These are phyloP conservation scores for Aldrovandia affinis DNA, from an alignment of 2,797 vertebrate genomes.

Conservation along the genomic window DNA sequence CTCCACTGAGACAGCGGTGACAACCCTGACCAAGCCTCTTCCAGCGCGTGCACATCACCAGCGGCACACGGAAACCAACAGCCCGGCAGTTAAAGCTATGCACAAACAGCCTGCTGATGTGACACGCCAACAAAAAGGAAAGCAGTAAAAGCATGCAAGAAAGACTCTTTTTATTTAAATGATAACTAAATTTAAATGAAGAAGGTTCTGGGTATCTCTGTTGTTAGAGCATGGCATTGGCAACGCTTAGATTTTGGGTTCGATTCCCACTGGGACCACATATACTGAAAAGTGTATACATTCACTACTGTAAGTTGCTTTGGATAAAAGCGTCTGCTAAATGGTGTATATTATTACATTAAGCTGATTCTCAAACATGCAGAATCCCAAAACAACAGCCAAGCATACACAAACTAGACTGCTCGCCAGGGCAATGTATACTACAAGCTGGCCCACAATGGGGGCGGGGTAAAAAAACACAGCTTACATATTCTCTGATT, in stretches of 20 bases:
- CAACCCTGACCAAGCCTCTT: too few species aligned
- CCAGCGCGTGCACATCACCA: not conserved
- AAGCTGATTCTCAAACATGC: not conserved
- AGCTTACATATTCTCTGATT: conserved; percentile 89
- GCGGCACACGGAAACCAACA: not conserved
- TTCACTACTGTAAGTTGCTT: too few species aligned
- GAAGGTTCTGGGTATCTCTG: too few species aligned
- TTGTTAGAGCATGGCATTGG: too few species aligned
- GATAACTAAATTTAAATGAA: not conserved
- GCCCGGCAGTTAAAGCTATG: not conserved
- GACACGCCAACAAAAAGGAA: not conserved
- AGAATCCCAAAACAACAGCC: not conserved
- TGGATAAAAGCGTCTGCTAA: too few species aligned
- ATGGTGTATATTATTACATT: not conserved
- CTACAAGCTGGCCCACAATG: not conserved
- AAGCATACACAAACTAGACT: not conserved
- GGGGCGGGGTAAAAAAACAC: not conserved
- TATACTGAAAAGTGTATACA: too few species aligned
- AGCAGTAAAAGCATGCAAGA: not conserved
- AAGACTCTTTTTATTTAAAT: not conserved
- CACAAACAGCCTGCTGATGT: conserved; percentile 12
- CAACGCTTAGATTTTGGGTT: too few species aligned
- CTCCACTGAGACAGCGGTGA: not conserved
- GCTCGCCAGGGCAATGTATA: not conserved
- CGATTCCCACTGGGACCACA: too few species aligned